Percentiles rank a stretch among this genome's conserved stretches.
Conservation (phyloP, 2,888 invertebrate genomes). For the Ferdinandea cuprea region DNA sequence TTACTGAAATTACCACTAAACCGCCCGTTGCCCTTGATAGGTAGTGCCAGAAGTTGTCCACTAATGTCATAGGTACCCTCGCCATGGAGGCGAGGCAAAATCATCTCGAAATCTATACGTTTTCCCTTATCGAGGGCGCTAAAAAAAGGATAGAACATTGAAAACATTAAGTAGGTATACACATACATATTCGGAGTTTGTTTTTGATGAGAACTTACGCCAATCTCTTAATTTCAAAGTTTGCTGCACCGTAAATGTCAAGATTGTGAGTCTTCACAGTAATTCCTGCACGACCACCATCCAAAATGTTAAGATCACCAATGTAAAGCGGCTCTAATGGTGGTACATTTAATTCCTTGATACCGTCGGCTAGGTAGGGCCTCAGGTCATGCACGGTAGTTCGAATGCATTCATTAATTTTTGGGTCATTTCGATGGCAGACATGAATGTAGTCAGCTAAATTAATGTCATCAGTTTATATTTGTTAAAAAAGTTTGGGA, state of each 20-base stretch:
- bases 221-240: slow-evolving; percentile 86
- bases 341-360: slow-evolving; percentile 88
- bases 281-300: slow-evolving; percentile 83
- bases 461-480: slow-evolving; percentile 72
- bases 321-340: slow-evolving; percentile 88
- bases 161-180: not conserved
- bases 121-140: slow-evolving; percentile 77
- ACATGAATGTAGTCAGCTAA: slow-evolving; percentile 87
- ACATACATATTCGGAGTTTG: no score
- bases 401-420: slow-evolving; percentile 86
- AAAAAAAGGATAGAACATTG: not conserved
- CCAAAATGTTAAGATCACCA: slow-evolving; percentile 87
- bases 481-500: not conserved
- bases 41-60: slow-evolving; percentile 88
- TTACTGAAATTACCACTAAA: slow-evolving; percentile 89
- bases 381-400: slow-evolving; percentile 86
- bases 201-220: slow-evolving; percentile 66
- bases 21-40: slow-evolving; percentile 88
- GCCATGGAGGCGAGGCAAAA: slow-evolving; percentile 86
- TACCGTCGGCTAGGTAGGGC: slow-evolving; percentile 86
- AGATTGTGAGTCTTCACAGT: slow-evolving; percentile 84
- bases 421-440: slow-evolving; percentile 87
- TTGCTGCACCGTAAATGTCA: slow-evolving; percentile 86
- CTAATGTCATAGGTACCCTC: slow-evolving; percentile 87
- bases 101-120: slow-evolving; percentile 85